Evolutionary conservation across 2,888 invertebrate genomes (phyloP), one percentile per base, ranked within the genome.

Genomic region (Eudasyphora cyanicolor): DNA sequence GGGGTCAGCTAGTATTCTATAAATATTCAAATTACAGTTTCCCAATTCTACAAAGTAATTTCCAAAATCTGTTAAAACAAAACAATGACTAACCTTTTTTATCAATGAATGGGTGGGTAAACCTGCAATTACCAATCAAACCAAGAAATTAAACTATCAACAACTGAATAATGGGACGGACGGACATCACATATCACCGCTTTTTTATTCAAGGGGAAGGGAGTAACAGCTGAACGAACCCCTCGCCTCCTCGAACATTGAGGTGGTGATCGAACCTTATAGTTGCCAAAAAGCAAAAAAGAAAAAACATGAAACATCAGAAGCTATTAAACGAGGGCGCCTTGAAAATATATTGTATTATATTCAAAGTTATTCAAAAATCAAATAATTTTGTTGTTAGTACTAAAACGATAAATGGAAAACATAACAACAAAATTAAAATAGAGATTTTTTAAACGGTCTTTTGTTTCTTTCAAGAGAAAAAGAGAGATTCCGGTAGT

Each of bases 281-380:
- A 24, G n/a, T n/a, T n/a, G n/a, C 49, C 51, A 21, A 24, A 54
- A 49, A n/a, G 8, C 29, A 5, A 60, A 27, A 7, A 54, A 27
- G 35, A 67, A 38, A 38, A 0, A 38, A 62, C 17, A 62, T 5
- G 14, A 29, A 62, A 32, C 19, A 24, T 12, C 21, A 35, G 35
- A 67, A 42, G 19, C 21, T n/a, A 67, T 81, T 81, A 78, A 84
- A 75, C 80, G 71, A 75, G 84, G 78, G 49, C 84, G 81, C 84
- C 81, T 84, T 84, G 81, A 84, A 84, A 84, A 67, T 29, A 10
- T 35, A 51, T 19, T 38, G 64, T 64, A 19, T 62, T 17, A 38
- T 64, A 19, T 38, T 35, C 64, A 38, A 64, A 17, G 21, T 17
- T 64, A 64, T 35, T 64, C 35, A 35, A 64, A 57, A 38, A 64